phyloP scores from a whole-genome alignment of 1,140 invertebrate species.

The Callitettix versicolor region DNA sequence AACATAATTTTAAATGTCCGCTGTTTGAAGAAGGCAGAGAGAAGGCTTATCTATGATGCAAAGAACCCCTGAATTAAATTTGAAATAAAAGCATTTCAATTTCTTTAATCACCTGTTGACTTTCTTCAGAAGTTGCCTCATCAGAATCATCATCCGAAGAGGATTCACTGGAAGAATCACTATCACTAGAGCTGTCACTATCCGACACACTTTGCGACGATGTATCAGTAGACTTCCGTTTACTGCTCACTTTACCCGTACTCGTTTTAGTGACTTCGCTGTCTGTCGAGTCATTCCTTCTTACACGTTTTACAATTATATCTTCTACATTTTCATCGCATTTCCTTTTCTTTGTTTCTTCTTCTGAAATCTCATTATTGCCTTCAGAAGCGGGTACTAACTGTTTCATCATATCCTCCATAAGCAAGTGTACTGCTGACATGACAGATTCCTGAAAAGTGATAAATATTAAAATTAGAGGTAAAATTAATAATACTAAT shows the following conservation, averaged over 20 bases:
- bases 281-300: slow-evolving; percentile 7
- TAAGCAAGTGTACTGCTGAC: background rate
- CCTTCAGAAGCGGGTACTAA: background rate
- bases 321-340: slow-evolving; percentile 6
- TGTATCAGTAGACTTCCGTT: slow-evolving; percentile 6
- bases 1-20: too few relatives aligned
- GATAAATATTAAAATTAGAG: too few relatives aligned
- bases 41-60: too few relatives aligned
- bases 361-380: background rate
- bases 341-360: background rate
- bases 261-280: background rate
- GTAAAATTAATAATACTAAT: too few relatives aligned
- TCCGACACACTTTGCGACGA: slow-evolving; percentile 13
- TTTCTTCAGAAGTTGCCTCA: background rate
- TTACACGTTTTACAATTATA: slow-evolving; percentile 5
- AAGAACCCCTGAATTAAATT: too few relatives aligned
- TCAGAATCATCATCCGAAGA: slow-evolving; percentile 7
- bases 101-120: too few relatives aligned
- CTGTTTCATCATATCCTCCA: background rate
- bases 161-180: slow-evolving; percentile 3
- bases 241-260: background rate
- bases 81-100: too few relatives aligned
- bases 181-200: slow-evolving; percentile 8
- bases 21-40: too few relatives aligned
- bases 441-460: slow-evolving; percentile 2